Evolutionary conservation across 2,888 invertebrate genomes (phyloP), one percentile per base, ranked within the genome.

Genomic region (Alviniconcha strummeri): DNA sequence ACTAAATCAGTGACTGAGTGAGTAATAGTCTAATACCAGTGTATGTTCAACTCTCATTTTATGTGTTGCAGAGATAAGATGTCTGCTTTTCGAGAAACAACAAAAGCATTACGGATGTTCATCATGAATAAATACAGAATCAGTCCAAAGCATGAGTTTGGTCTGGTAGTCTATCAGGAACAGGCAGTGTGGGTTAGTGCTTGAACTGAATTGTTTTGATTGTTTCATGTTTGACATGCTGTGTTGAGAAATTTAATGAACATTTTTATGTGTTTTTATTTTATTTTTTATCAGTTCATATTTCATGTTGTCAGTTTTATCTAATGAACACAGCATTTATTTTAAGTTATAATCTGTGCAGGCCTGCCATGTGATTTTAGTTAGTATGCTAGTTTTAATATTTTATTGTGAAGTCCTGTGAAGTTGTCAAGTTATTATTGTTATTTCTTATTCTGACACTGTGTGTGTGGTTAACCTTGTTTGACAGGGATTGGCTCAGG

Each of bases 121-220:
- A 81, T 92, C 15, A 89, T 91, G 69, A 91, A 89, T 80, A 93
- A 93, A 86, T 85, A 86, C 19, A 87, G 85, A 79, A 84, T 92
- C 11, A 90, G 92, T 83, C 89, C 87, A 69, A 87, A 88, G 52
- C 92, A 93, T 88, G 89, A 92, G 85, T 93, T 87, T 90, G 91
- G 92, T 54, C 85, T 93, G 13, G 88, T 92, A 56, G 84, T 91
- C n/a, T 85, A 92, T 36, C 86, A 89, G 36, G 91, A 92, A 19
- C 83, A 84, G 9, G 90, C 92, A 55, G 83, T 85, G 5, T 92
- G 91, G 93, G 93, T 93, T 89, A 85, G 88, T 76, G 57, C 52
- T 36, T 36, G 36, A 36, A 36, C 3, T 36, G 36, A 36, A 36
- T 36, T 36, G 36, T 36, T 36, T 36, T 72, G 15, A 17, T 4